phyloP scores from a whole-genome alignment of 2,113 vertebrate species.

The Cottus gobio region DNA sequence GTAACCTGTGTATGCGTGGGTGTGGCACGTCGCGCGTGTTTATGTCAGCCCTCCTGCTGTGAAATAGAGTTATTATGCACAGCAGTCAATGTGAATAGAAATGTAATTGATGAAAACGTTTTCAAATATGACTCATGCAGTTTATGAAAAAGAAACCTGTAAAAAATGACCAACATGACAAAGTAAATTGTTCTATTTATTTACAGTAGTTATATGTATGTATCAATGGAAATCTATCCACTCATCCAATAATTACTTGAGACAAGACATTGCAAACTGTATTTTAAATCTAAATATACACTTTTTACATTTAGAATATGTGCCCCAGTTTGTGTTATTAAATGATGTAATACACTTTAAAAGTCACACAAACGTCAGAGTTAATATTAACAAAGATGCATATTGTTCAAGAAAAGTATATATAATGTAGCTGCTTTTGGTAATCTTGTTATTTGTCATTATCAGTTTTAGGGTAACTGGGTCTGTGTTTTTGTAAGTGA shows the following conservation, averaged over 20 bases:
- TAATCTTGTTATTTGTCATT: not conserved
- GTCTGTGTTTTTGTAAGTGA: too few relatives aligned
- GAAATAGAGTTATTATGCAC: not conserved
- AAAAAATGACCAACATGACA: not conserved
- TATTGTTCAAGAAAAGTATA: not conserved
- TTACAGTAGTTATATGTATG: too few relatives aligned
- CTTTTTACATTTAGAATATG: not conserved
- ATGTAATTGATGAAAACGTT: not conserved
- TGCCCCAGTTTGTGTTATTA: not conserved
- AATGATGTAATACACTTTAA: not conserved
- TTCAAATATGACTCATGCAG: not conserved
- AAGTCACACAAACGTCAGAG: not conserved
- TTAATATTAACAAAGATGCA: not conserved
- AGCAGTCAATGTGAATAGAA: not conserved
- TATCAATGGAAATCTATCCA: not conserved
- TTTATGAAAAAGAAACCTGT: not conserved
- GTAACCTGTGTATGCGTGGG: not conserved
- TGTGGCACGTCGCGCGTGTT: conserved; percentile 1
- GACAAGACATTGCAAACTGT: not conserved
- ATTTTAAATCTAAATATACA: not conserved
- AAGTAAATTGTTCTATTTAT: too few relatives aligned
- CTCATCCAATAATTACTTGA: not conserved
- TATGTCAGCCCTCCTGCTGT: not conserved
- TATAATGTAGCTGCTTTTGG: not conserved
- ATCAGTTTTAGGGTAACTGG: not conserved